A percentile compares a stretch with the other conserved stretches of the same genome.
Conservation (phyloP, 2,888 invertebrate genomes). For the Sesia apiformis region DNA sequence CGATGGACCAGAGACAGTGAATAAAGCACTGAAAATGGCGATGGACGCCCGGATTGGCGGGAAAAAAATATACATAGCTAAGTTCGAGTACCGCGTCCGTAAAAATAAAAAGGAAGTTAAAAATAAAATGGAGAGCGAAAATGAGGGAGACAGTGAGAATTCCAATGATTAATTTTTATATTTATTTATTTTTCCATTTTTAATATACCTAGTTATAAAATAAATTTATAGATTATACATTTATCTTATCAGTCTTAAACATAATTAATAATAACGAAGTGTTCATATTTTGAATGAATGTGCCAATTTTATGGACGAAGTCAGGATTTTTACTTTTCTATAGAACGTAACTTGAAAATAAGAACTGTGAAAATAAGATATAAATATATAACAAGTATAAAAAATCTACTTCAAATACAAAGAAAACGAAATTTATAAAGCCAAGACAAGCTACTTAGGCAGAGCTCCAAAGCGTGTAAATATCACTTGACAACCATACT, state of each 20-base stretch:
- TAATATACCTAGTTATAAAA: neutral
- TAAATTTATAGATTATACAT: neutral
- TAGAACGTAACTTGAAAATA: no score
- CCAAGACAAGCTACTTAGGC: no score
- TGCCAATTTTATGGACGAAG: no score
- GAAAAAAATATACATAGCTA: constrained; percentile 39
- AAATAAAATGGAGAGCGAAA: constrained; percentile 18
- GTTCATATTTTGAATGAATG: no score
- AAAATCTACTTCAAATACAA: no score
- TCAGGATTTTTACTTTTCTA: no score
- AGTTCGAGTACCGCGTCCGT: constrained; percentile 25
- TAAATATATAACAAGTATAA: no score
- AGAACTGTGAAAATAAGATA: no score
- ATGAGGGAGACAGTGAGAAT: constrained; percentile 27
- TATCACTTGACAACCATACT: no score
- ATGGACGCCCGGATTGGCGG: constrained; percentile 33
- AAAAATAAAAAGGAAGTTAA: constrained; percentile 14
- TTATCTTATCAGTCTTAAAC: neutral
- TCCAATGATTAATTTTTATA: constrained; percentile 13
- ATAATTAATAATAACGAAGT: neutral
- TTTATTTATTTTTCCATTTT: neutral
- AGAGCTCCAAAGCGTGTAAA: no score
- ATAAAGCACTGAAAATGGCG: constrained; percentile 32
- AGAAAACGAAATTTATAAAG: no score
- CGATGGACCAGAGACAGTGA: constrained; percentile 43